These are phyloP conservation scores for Nesometra sesokonis DNA, from an alignment of 35 echinoderm and acorn worm genomes.

Conservation along the genomic window DNA sequence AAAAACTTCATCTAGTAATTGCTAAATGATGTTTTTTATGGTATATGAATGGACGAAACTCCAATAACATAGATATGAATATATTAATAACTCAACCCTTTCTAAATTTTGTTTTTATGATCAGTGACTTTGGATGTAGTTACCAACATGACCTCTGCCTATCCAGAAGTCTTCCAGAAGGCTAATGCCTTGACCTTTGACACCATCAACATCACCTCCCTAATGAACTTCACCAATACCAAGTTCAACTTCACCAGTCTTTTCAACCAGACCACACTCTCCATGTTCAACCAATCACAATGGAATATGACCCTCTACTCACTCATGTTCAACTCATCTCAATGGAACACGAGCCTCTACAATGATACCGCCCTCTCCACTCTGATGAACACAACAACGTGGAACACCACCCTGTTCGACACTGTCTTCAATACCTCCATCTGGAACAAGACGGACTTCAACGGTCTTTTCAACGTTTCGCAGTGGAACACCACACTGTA, in stretches of 20 bases:
- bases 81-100: too few species aligned
- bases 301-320: background rate
- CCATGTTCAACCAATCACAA: background rate
- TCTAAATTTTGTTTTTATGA: background rate
- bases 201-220: background rate
- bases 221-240: background rate
- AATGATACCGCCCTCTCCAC: background rate
- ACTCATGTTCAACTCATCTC: background rate
- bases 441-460: background rate
- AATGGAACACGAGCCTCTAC: background rate
- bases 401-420: background rate
- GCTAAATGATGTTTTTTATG: too few species aligned
- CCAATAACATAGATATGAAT: too few species aligned
- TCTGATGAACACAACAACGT: background rate
- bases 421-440: background rate
- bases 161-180: background rate
- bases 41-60: too few species aligned
- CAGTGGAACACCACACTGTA: background rate
- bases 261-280: background rate
- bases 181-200: background rate
- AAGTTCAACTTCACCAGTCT: background rate
- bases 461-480: background rate
- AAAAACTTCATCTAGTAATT: too few species aligned
- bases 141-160: background rate
- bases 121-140: background rate